Percentiles rank a stretch among this genome's conserved stretches.
Conservation (phyloP, 2,797 vertebrate species). For the Morelia viridis region DNA sequence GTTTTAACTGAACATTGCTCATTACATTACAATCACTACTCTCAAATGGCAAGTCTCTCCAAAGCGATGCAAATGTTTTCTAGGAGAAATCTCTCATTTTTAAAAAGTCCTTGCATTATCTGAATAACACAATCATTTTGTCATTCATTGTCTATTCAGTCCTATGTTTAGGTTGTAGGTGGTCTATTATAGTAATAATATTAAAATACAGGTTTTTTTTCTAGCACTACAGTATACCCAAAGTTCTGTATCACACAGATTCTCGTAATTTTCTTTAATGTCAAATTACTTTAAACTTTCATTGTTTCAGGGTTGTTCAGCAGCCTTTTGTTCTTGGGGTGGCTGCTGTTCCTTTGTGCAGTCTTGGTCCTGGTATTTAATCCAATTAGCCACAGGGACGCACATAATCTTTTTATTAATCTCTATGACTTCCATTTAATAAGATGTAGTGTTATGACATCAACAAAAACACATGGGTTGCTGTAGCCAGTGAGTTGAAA, state of each 20-base stretch:
- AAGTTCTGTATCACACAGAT: background rate
- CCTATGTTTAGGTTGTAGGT: background rate
- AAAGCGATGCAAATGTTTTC: background rate
- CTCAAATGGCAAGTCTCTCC: background rate
- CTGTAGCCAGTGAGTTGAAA: background rate
- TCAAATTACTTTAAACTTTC: background rate
- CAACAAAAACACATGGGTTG: background rate
- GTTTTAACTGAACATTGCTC: slow-evolving; percentile 12
- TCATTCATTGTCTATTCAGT: background rate
- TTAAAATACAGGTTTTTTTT: background rate
- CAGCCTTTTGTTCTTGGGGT: background rate
- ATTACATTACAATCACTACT: background rate
- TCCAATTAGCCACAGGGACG: background rate
- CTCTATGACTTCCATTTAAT: background rate
- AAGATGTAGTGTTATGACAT: background rate
- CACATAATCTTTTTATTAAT: background rate
- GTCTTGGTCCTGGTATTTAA: background rate
- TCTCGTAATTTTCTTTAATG: background rate
- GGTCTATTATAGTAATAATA: background rate
- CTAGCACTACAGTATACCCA: background rate
- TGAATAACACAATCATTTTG: background rate
- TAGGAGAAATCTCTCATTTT: background rate
- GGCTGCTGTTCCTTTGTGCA: background rate
- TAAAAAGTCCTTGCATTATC: background rate
- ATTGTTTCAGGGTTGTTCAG: background rate